phyloP scores from a whole-genome alignment of 2,797 vertebrate genomes.

The Megaceryle alcyon region DNA sequence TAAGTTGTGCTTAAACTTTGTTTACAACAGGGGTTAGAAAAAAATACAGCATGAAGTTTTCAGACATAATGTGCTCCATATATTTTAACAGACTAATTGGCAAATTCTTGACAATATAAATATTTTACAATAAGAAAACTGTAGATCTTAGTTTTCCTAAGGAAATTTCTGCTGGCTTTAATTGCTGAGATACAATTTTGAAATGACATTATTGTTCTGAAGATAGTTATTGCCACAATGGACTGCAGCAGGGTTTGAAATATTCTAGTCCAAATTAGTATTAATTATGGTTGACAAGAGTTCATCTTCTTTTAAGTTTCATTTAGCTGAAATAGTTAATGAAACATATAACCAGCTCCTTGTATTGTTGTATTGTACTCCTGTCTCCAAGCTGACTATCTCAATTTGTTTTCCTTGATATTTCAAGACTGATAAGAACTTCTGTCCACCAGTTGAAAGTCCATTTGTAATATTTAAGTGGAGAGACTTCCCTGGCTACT shows the following conservation, averaged over 20 bases:
- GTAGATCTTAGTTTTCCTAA: background rate
- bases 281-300: slow-evolving; percentile 30
- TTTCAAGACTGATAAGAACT: slow-evolving; percentile 3
- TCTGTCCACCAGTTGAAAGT: background rate
- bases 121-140: slow-evolving; percentile 1
- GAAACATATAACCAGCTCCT: background rate
- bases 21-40: background rate
- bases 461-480: background rate
- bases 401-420: slow-evolving; percentile 48
- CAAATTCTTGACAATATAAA: slow-evolving; percentile 12
- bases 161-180: background rate
- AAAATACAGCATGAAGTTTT: background rate
- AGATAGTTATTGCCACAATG: background rate
- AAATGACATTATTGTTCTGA: background rate
- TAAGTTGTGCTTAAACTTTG: background rate
- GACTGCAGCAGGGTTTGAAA: background rate
- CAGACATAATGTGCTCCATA: background rate
- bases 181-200: background rate
- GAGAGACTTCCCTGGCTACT: background rate
- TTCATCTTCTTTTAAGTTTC: slow-evolving; percentile 31
- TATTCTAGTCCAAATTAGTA: slow-evolving; percentile 17
- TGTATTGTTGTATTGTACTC: slow-evolving; percentile 20
- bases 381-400: slow-evolving; percentile 24
- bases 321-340: slow-evolving; percentile 45
- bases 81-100: slow-evolving; percentile 34